Base-by-base conservation (phyloP, 2,888 invertebrate species). In the Cyclophora albipunctata region DNA sequence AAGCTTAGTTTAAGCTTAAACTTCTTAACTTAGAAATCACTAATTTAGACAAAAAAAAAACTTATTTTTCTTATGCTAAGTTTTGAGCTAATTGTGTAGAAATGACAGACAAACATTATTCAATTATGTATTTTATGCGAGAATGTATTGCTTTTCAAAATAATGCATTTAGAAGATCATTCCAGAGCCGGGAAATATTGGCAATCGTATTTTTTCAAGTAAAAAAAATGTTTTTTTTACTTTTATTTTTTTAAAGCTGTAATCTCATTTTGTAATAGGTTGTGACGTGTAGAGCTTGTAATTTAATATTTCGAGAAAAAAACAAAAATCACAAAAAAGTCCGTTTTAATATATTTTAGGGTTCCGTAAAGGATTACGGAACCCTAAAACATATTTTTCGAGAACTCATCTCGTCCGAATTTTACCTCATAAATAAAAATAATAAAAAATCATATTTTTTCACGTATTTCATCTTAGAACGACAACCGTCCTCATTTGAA, bases 211-310 rank as follows among this genome's bases (percentile, higher is more conserved):
- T 67, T 66, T 60, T 60, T 20, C 20, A 20, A 20, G 20, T 20
- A 20, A 20, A 20, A 20, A 20, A 2, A 20, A 20, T 1, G 20
- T 1, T 20, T 20, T 20, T 20, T 20, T 20, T 20, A 20, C 20
- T 20, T 20, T 20, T 20, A 20, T 20, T 20, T 20, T 20, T 20
- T 20, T 1, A 20, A 20, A 20, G 20, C 20, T 20, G 20, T 20
- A 20, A 85, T 85, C 84, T 84, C 84, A 84, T 75, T 71, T 73
- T 58, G 59, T 65, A 33, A 60, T 78, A 77, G 79, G 77, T 79
- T 82, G 77, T 79, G 73, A 78, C 62, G 69, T 55, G 50, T 59
- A 58, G 56, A 57, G 60, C 54, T 58, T 60, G 45, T 20, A 20
- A 20, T 34, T 48, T 49, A 54, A 53, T 20, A 53, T 45, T 54